These are phyloP conservation scores for Dastarcus helophoroides DNA, from an alignment of 2,888 invertebrate genomes.

Conservation along the genomic window DNA sequence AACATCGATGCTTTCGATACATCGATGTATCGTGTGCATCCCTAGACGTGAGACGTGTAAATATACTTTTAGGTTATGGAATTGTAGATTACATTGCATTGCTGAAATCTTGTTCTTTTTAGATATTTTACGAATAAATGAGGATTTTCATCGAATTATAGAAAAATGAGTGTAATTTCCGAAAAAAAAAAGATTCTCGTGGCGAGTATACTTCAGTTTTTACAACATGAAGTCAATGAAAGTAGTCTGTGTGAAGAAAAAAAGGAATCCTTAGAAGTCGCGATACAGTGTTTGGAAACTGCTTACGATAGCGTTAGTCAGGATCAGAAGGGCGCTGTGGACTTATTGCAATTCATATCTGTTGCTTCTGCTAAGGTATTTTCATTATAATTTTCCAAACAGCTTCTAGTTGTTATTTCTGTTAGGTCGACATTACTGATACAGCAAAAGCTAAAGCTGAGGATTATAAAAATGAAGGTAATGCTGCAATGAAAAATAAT, in stretches of 20 bases:
- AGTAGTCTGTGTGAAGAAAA: constrained; percentile 28
- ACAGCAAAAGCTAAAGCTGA: constrained; percentile 63
- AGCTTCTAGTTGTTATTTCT: not conserved
- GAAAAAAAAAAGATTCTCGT: constrained; percentile 21
- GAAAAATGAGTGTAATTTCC: not conserved
- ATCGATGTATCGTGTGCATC: too few species aligned
- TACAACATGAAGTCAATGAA: constrained; percentile 25
- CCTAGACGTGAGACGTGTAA: too few species aligned
- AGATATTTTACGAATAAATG: too few species aligned
- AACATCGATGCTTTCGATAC: too few species aligned
- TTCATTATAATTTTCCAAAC: not conserved
- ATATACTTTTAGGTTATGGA: too few species aligned
- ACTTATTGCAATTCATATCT: constrained; percentile 6
- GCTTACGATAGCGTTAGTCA: constrained; percentile 59
- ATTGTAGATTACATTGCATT: too few species aligned
- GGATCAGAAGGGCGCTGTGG: constrained; percentile 4
- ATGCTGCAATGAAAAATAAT: constrained; percentile 76
- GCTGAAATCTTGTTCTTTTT: too few species aligned
- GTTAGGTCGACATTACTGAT: constrained; percentile 33
- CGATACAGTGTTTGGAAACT: constrained; percentile 86
- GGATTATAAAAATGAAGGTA: constrained; percentile 76
- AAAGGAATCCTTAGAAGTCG: constrained; percentile 79
- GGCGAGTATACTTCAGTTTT: constrained; percentile 27
- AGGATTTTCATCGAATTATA: not conserved
- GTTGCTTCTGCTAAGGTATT: constrained; percentile 7